phyloP scores from a whole-genome alignment of 2,888 invertebrate genomes.

The Antheraea assamensis region DNA sequence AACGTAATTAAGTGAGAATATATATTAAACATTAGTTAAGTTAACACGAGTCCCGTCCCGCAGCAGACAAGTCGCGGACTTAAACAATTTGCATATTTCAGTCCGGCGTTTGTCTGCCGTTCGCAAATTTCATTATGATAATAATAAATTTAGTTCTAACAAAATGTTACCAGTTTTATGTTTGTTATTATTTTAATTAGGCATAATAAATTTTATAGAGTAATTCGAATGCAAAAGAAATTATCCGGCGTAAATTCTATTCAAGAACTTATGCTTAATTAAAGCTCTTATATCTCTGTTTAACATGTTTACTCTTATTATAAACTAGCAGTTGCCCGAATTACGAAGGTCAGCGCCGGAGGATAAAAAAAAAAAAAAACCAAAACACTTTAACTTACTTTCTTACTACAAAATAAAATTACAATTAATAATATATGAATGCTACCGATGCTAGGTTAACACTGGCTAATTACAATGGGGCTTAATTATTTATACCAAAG shows the following conservation, averaged over 20 bases:
- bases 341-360: no score
- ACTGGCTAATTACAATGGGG: no score
- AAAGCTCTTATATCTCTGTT: neutral
- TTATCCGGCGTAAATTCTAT: neutral
- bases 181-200: neutral
- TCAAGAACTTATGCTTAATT: neutral
- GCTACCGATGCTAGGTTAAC: no score
- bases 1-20: slow-evolving; percentile 13
- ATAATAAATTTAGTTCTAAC: slow-evolving; percentile 29
- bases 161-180: neutral
- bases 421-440: no score
- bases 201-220: neutral
- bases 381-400: no score
- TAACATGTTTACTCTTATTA: no score
- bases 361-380: no score
- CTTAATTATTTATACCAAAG: no score
- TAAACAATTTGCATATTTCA: slow-evolving; percentile 44
- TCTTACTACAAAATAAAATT: no score
- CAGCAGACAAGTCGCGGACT: slow-evolving; percentile 24
- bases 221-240: neutral
- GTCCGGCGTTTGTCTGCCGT: slow-evolving; percentile 27
- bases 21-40: slow-evolving; percentile 29
- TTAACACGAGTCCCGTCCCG: neutral
- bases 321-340: no score
- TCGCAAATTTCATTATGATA: slow-evolving; percentile 51